Conservation (phyloP, 2,113 vertebrate genomes). For the Rhabdornis inornatus region DNA sequence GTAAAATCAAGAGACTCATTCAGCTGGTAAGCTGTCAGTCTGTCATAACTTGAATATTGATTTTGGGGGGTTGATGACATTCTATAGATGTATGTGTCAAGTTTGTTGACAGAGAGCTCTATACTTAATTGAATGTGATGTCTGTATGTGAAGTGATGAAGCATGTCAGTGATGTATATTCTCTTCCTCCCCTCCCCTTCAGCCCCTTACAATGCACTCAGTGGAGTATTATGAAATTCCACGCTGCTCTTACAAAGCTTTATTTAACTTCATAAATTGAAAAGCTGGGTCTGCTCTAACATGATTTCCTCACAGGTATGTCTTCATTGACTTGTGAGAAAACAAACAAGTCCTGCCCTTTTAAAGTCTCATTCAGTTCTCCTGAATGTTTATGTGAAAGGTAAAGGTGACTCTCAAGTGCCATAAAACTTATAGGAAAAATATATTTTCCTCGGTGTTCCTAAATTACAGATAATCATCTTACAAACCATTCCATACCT, state of each 20-base stretch:
- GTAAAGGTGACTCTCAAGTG: neutral
- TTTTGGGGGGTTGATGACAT: conserved; percentile 56
- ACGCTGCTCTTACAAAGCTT: conserved; percentile 5
- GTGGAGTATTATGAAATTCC: conserved; percentile 21
- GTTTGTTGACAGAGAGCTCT: conserved; percentile 68
- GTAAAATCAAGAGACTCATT: conserved; percentile 63
- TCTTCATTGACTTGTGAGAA: conserved; percentile 33
- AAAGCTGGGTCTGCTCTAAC: neutral
- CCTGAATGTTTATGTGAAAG: conserved; percentile 17
- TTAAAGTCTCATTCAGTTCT: conserved; percentile 38
- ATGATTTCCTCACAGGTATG: neutral
- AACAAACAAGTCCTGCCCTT: conserved; percentile 32
- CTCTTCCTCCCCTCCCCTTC: neutral
- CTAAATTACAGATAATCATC: neutral
- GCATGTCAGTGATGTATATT: conserved; percentile 39
- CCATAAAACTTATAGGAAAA: neutral
- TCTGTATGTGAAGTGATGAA: conserved; percentile 57
- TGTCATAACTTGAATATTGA: conserved; percentile 73
- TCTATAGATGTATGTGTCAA: conserved; percentile 64
- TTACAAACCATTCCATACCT: neutral
- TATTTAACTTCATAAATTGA: conserved; percentile 33
- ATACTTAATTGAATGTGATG: conserved; percentile 71
- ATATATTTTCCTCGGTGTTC: neutral
- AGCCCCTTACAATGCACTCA: neutral
- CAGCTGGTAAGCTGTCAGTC: conserved; percentile 65